phyloP scores from a whole-genome alignment of 2,888 invertebrate genomes.

The Drosophila mimica region DNA sequence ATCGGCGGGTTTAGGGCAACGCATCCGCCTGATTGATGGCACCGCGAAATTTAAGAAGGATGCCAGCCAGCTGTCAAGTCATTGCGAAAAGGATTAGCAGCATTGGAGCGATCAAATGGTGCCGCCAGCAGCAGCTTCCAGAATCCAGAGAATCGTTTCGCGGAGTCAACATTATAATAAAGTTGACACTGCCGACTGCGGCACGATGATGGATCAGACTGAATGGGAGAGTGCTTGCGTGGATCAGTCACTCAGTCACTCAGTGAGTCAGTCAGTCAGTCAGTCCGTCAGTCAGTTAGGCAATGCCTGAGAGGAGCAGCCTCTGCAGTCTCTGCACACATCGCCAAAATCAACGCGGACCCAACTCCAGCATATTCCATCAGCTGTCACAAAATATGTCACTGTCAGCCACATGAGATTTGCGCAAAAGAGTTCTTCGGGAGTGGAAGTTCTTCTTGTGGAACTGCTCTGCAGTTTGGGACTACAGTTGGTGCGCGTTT shows the following conservation, averaged over 20 bases:
- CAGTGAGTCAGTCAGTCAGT: not conserved
- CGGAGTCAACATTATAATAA: slow-evolving; percentile 63
- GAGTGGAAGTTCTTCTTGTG: slow-evolving; percentile 15
- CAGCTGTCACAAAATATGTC: slow-evolving; percentile 84
- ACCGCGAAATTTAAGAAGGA: slow-evolving; percentile 84
- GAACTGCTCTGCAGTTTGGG: slow-evolving; percentile 33
- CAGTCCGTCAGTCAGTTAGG: not conserved
- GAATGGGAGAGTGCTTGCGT: slow-evolving; percentile 12
- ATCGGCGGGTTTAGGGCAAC: slow-evolving; percentile 40
- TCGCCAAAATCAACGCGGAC: slow-evolving; percentile 44
- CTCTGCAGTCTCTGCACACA: slow-evolving; percentile 1
- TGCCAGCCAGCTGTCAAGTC: slow-evolving; percentile 84
- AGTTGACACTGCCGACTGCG: slow-evolving; percentile 77
- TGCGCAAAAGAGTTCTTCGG: slow-evolving; percentile 57
- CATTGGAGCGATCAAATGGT: slow-evolving; percentile 79
- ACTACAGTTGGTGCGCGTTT: slow-evolving; percentile 28
- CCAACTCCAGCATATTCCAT: slow-evolving; percentile 81
- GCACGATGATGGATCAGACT: slow-evolving; percentile 80
- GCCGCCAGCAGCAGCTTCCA: slow-evolving; percentile 75
- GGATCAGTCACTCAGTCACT: slow-evolving; percentile 20
- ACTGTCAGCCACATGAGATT: slow-evolving; percentile 83
- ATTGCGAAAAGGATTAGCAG: slow-evolving; percentile 84
- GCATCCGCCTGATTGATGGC: slow-evolving; percentile 83
- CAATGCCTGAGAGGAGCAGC: slow-evolving; percentile 8
- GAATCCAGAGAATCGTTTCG: slow-evolving; percentile 14